These are phyloP conservation scores for Sterna hirundo DNA, from an alignment of 2,113 vertebrate genomes.

Conservation along the genomic window DNA sequence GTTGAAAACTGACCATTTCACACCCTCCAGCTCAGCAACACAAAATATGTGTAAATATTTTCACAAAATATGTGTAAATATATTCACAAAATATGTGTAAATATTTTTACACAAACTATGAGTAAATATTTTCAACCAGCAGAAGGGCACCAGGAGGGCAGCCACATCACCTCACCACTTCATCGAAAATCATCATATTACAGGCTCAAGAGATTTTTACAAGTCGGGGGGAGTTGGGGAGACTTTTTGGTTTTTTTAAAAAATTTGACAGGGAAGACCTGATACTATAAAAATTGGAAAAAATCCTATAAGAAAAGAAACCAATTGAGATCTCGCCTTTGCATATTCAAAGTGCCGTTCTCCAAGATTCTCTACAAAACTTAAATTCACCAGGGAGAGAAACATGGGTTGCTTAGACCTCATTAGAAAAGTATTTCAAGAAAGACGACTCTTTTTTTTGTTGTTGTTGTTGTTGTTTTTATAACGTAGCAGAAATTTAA, in stretches of 20 bases:
- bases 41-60: neutral
- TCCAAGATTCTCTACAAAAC: neutral
- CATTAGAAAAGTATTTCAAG: neutral
- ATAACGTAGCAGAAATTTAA: neutral
- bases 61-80: neutral
- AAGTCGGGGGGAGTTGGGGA: neutral
- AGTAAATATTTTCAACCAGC: constrained; percentile 5
- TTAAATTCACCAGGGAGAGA: neutral
- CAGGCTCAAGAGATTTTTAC: neutral
- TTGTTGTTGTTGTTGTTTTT: neutral
- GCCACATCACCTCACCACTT: neutral
- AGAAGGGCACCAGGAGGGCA: neutral
- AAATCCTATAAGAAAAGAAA: neutral
- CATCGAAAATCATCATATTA: neutral
- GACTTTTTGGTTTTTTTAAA: neutral
- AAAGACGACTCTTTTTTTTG: neutral
- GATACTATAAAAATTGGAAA: neutral
- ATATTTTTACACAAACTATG: neutral
- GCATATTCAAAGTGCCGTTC: neutral
- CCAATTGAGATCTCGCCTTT: neutral
- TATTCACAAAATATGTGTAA: neutral
- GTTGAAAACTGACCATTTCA: neutral
- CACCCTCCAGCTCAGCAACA: neutral
- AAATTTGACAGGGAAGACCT: neutral
- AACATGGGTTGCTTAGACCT: neutral